Percentiles rank a stretch among this genome's conserved stretches.
phyloP scores from a whole-genome alignment of 2,113 vertebrate species.

The Symphodus melops region DNA sequence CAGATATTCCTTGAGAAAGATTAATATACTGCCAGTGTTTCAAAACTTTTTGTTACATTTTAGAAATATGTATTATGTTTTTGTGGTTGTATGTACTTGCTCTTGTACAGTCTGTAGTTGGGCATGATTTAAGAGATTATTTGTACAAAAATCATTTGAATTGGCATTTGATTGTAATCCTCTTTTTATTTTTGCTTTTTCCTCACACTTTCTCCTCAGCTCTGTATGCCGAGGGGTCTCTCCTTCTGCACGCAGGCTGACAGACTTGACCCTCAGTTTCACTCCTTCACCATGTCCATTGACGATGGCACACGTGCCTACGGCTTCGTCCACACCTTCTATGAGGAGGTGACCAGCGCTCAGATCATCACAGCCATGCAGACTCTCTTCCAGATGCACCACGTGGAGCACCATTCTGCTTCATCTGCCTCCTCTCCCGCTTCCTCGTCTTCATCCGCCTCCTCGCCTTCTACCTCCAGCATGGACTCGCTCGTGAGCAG shows the following conservation, averaged over 20 bases:
- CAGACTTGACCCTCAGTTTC: constrained; percentile 88
- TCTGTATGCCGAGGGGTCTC: constrained; percentile 97
- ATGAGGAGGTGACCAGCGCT: constrained; percentile 93
- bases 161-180: not conserved
- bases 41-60: no score
- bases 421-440: constrained; percentile 77
- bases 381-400: constrained; percentile 96
- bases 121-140: no score
- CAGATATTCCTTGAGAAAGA: no score
- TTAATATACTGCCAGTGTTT: no score
- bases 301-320: constrained; percentile 94
- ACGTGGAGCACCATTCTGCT: constrained; percentile 88
- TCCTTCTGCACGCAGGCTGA: constrained; percentile 94
- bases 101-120: no score
- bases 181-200: not conserved
- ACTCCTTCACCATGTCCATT: constrained; percentile 92
- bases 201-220: constrained; percentile 75
- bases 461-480: constrained; percentile 92
- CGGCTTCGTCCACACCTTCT: constrained; percentile 96
- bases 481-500: constrained; percentile 96
- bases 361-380: constrained; percentile 97
- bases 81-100: no score
- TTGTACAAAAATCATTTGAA: not conserved
- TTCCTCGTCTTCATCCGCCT: constrained; percentile 83
- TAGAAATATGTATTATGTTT: not conserved